Conservation (phyloP, 2,113 vertebrate species). For the Platysternon megacephalum region DNA sequence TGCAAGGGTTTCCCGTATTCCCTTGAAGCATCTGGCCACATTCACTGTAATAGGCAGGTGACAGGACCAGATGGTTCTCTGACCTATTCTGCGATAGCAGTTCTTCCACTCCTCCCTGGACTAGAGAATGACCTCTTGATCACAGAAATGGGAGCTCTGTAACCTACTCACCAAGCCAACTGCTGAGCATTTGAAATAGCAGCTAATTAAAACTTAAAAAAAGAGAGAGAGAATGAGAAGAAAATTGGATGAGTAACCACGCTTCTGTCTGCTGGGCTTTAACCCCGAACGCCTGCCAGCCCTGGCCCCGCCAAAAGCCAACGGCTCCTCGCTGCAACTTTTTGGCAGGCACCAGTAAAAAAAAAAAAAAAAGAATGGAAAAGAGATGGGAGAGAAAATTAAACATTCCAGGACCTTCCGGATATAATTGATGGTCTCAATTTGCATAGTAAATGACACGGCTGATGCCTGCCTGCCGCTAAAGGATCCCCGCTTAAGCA, state of each 20-base stretch:
- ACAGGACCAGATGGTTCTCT: not conserved
- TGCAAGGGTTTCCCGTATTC: not conserved
- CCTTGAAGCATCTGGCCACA: not conserved
- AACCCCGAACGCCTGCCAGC: not conserved
- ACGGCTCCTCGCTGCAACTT: not conserved
- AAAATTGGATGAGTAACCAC: not conserved
- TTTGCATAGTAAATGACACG: constrained; percentile 75
- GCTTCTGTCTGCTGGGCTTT: not conserved
- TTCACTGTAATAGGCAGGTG: not conserved
- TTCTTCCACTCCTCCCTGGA: not conserved
- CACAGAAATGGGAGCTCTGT: not conserved
- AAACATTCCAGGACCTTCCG: constrained; percentile 53
- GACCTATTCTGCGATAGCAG: not conserved
- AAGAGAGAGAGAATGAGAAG: constrained; percentile 1
- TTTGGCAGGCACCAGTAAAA: constrained; percentile 47
- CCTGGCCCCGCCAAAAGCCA: not conserved
- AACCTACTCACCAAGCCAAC: not conserved
- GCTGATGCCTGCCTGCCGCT: constrained; percentile 59
- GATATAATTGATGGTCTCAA: constrained; percentile 66
- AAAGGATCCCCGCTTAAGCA: constrained; percentile 53
- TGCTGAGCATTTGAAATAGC: not conserved
- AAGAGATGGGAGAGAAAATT: constrained; percentile 50
- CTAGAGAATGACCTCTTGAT: not conserved
- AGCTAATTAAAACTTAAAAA: constrained; percentile 57
- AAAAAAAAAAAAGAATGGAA: not conserved